phyloP scores from a whole-genome alignment of 1,140 invertebrate genomes.

The Argopecten irradians region DNA sequence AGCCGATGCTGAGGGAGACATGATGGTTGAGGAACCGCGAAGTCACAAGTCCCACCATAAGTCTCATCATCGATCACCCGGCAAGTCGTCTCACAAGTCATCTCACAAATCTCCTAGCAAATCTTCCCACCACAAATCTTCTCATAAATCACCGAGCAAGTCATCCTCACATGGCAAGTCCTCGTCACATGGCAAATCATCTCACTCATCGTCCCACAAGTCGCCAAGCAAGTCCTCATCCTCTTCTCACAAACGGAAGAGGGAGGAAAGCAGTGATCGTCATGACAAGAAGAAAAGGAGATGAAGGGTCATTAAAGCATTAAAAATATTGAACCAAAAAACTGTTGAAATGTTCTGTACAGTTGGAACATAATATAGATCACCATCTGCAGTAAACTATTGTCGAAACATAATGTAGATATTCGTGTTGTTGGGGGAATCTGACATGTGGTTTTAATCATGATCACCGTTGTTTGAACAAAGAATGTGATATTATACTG shows the following conservation, averaged over 20 bases:
- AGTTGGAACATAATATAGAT: background rate
- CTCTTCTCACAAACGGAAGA: constrained; percentile 50
- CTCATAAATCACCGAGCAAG: constrained; percentile 37
- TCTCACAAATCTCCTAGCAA: constrained; percentile 31
- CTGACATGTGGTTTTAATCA: background rate
- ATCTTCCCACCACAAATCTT: constrained; percentile 36
- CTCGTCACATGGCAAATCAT: background rate
- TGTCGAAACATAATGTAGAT: no score
- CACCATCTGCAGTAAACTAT: background rate
- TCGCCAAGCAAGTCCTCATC: constrained; percentile 50
- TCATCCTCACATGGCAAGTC: constrained; percentile 3
- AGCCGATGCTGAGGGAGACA: constrained; percentile 48
- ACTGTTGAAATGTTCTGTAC: background rate
- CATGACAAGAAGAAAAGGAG: constrained; percentile 45
- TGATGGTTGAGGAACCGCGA: background rate
- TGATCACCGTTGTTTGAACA: background rate
- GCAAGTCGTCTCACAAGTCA: background rate
- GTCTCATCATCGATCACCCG: background rate
- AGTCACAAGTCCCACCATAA: background rate
- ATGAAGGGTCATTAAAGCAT: background rate
- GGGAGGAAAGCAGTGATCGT: constrained; percentile 49
- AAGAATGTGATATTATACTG: background rate
- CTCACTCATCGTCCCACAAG: constrained; percentile 43
- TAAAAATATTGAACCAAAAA: background rate
- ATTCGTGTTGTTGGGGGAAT: no score